Conservation (phyloP, 2,113 vertebrate genomes). For the Peromyscus polionotus region DNA sequence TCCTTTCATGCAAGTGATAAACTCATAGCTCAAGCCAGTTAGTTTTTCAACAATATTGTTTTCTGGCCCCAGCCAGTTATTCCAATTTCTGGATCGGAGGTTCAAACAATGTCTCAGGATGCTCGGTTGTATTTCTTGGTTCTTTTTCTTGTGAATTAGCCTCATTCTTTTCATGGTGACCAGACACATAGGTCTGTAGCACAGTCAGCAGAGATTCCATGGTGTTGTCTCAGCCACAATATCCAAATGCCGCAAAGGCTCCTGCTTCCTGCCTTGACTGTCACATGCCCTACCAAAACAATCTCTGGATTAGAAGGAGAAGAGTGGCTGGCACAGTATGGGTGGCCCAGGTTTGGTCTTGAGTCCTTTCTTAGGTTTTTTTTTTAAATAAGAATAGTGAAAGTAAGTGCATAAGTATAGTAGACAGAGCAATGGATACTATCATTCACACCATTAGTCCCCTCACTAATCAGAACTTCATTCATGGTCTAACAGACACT, state of each 20-base stretch:
- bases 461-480: neutral
- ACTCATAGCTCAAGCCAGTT: neutral
- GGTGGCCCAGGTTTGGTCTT: neutral
- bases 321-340: neutral
- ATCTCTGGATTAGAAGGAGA: neutral
- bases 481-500: neutral
- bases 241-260: neutral
- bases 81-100: neutral
- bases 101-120: neutral
- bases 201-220: fast-evolving
- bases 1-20: neutral
- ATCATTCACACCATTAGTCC: neutral
- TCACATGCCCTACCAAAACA: neutral
- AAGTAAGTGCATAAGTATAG: neutral
- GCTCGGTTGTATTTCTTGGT: neutral
- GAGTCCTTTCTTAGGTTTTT: neutral
- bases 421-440: neutral
- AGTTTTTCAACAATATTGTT: neutral
- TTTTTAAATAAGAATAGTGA: neutral
- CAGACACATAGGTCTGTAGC: neutral
- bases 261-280: neutral
- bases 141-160: neutral
- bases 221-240: neutral
- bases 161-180: neutral
- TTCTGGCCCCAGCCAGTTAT: neutral